Conservation (phyloP, 2,888 invertebrate species). For the Eupithecia vulgata region DNA sequence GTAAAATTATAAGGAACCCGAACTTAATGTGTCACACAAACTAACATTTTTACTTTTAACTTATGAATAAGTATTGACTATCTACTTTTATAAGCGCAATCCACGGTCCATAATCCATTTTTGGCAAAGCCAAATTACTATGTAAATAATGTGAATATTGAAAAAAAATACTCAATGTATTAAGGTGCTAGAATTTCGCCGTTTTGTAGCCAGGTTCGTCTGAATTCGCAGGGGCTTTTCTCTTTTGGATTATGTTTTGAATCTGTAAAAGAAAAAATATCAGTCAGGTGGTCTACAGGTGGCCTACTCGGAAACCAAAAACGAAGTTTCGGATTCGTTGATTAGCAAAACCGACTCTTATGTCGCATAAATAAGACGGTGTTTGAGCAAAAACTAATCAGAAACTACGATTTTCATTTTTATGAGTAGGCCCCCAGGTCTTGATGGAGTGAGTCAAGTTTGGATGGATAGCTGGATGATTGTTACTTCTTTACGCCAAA, state of each 20-base stretch:
- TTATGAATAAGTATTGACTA: neutral
- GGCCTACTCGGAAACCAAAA: too few species aligned
- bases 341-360: too few species aligned
- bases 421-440: too few species aligned
- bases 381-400: too few species aligned
- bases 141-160: neutral
- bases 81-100: neutral
- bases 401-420: too few species aligned
- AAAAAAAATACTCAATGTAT: conserved; percentile 6
- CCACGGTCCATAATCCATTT: neutral
- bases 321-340: too few species aligned
- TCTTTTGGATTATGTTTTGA: conserved; percentile 94
- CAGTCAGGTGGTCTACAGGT: too few species aligned
- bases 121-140: neutral
- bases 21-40: neutral
- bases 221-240: conserved; percentile 85
- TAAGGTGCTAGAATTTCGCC: conserved; percentile 82
- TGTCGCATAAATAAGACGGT: too few species aligned
- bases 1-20: too few species aligned
- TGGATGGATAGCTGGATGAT: too few species aligned
- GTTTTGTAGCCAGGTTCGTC: conserved; percentile 87
- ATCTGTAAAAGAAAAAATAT: conserved; percentile 72
- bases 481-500: too few species aligned
- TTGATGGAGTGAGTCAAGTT: too few species aligned
- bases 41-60: neutral